These are phyloP conservation scores for Apocheima hispidaria DNA, from an alignment of 2,888 invertebrate genomes.

Conservation along the genomic window DNA sequence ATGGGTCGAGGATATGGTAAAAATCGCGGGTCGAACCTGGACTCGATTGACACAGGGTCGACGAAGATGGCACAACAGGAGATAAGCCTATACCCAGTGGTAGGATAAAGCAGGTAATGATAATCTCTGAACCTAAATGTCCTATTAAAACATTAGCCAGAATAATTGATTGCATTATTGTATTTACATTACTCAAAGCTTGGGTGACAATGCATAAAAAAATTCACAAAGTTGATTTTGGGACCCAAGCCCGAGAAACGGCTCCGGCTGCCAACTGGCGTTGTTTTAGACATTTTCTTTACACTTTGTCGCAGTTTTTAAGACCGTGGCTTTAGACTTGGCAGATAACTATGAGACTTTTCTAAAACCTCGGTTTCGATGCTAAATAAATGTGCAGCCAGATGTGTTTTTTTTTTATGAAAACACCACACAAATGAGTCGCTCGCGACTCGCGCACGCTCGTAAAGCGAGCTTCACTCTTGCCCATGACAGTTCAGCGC, in stretches of 20 bases:
- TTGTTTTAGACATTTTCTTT: constrained; percentile 63
- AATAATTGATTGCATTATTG: constrained; percentile 13
- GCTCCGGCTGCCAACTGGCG: constrained; percentile 56
- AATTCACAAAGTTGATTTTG: constrained; percentile 55
- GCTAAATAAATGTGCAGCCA: constrained; percentile 20
- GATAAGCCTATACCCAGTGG: too few species aligned
- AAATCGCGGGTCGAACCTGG: too few species aligned
- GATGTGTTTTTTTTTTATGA: too few species aligned
- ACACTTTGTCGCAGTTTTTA: constrained; percentile 55
- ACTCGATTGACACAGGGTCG: too few species aligned
- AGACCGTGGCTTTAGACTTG: constrained; percentile 48
- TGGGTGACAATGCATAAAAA: constrained; percentile 47
- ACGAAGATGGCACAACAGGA: too few species aligned
- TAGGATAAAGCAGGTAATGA: too few species aligned
- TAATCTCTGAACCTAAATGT: too few species aligned
- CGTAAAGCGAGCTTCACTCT: too few species aligned
- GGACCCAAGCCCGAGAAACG: constrained; percentile 53
- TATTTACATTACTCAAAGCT: constrained; percentile 32
- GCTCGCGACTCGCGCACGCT: too few species aligned
- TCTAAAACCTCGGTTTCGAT: constrained; percentile 30
- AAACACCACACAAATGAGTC: too few species aligned
- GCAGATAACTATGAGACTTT: constrained; percentile 49
- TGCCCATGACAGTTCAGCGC: too few species aligned
- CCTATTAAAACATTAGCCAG: constrained; percentile 4
- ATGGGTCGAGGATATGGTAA: too few species aligned